Base-by-base conservation (phyloP, 1,140 invertebrate species). In the Drosophila yakuba region DNA sequence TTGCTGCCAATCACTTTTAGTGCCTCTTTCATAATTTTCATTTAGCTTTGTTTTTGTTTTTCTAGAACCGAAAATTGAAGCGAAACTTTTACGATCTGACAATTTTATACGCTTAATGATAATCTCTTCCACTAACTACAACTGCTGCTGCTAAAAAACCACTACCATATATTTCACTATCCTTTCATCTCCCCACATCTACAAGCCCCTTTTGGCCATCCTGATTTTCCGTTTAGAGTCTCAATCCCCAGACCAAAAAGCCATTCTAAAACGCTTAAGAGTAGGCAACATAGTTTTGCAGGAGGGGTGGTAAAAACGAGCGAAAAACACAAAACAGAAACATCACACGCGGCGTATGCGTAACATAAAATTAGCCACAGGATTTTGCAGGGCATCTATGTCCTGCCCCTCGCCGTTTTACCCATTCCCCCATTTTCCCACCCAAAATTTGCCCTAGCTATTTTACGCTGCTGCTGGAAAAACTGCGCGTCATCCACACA, bases 351-450 rank as follows among this genome's bases (percentile, higher is more conserved):
- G 61, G 39, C 78, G 74, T 81, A 88, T 88, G 82, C 82, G 82
- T 78, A 86, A 86, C 82, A 81, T 78, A 63, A 86, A 86, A 86
- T 86, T 86, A 86, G 83, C 83, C 61, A 74, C 82, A 72, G 71
- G 59, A 68, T 76, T 75, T 58, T 41, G 60, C 60, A 43, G 45
- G 72, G 54, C 60, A 71, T 71, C 64, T 32, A 36, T 15, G 4
- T 4, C 38, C 32, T 32, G 4, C 15, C 41, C n/a, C 5, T 35
- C 38, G 35, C 0, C 38, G 38, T 39, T 39, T 39, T 39, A 39
- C 1, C 48, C 28, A 17, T 35, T 63, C 23, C 12, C 59, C 15
- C 10, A 25, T 20, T 20, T 20, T 20, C 28, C 28, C 6, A 28
- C 5, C 32, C 7, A 32, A 32, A 32, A 32, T 32, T 8, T 32